Evolutionary conservation across 2,888 invertebrate species (phyloP).

Genomic region (Pammene aurita): DNA sequence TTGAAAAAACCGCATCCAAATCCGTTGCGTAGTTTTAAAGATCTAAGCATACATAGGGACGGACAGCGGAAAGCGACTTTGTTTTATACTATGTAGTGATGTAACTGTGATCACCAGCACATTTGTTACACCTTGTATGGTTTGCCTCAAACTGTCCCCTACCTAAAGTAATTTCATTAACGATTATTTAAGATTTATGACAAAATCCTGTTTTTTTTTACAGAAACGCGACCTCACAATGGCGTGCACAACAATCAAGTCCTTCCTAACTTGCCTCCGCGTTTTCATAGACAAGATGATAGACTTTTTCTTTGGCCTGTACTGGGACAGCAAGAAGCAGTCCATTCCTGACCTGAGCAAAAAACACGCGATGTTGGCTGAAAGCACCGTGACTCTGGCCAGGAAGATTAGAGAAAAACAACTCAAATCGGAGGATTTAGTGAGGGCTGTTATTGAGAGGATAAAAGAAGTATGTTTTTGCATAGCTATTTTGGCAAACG

Average conservation of each 20-base stretch:
- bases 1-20: too few species aligned
- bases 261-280: conserved; percentile 57
- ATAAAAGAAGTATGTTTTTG: conserved; percentile 84
- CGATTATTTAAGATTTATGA: too few species aligned
- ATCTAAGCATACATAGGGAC: too few species aligned
- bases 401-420: conserved; percentile 85
- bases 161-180: too few species aligned
- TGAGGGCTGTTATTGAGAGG: conserved; percentile 88
- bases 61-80: too few species aligned
- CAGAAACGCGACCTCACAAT: conserved; percentile 20
- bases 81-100: too few species aligned
- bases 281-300: conserved; percentile 63
- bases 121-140: too few species aligned
- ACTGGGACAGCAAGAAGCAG: conserved; percentile 68
- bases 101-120: too few species aligned
- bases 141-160: too few species aligned
- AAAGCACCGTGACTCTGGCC: conserved; percentile 87
- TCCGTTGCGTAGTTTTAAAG: too few species aligned
- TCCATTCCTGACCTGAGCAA: conserved; percentile 66
- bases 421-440: conserved; percentile 87
- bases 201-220: neutral
- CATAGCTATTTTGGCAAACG: neutral
- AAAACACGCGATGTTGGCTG: conserved; percentile 66
- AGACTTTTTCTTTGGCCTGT: conserved; percentile 71
- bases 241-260: conserved; percentile 52